Conservation (phyloP, 2,113 vertebrate species). For the Megatriorchis doriae region DNA sequence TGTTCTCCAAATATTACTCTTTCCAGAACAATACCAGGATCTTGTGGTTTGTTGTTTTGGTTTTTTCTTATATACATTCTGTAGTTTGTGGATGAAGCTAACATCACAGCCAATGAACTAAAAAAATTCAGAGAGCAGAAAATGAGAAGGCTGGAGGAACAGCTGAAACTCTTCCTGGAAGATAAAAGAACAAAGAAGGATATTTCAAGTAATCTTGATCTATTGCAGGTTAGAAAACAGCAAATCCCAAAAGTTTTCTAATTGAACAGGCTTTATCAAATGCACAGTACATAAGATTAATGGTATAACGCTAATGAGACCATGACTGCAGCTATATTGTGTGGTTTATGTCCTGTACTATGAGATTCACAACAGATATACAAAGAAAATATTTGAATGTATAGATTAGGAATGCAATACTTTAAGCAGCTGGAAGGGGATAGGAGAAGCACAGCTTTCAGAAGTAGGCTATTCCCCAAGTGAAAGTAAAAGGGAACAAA, state of each 20-base stretch:
- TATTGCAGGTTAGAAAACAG: neutral
- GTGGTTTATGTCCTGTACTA: neutral
- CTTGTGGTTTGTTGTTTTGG: neutral
- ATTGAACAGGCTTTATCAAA: neutral
- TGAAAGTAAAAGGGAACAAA: neutral
- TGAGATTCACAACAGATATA: neutral
- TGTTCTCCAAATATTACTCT: neutral
- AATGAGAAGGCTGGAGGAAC: neutral
- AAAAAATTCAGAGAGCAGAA: conserved; percentile 22
- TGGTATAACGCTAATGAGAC: fast-evolving
- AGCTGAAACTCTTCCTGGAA: neutral
- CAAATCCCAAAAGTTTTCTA: neutral
- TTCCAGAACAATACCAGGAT: neutral
- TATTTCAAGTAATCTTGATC: neutral
- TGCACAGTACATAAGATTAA: neutral
- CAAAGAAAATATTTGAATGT: neutral
- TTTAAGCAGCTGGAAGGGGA: neutral
- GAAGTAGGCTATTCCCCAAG: neutral
- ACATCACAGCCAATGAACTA: neutral
- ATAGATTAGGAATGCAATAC: neutral
- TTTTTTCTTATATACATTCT: neutral
- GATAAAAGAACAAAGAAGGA: neutral
- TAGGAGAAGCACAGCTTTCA: neutral
- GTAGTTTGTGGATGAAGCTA: conserved; percentile 1
- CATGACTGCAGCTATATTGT: neutral